Conservation (phyloP, 2,113 vertebrate species). For the Petromus typicus region DNA sequence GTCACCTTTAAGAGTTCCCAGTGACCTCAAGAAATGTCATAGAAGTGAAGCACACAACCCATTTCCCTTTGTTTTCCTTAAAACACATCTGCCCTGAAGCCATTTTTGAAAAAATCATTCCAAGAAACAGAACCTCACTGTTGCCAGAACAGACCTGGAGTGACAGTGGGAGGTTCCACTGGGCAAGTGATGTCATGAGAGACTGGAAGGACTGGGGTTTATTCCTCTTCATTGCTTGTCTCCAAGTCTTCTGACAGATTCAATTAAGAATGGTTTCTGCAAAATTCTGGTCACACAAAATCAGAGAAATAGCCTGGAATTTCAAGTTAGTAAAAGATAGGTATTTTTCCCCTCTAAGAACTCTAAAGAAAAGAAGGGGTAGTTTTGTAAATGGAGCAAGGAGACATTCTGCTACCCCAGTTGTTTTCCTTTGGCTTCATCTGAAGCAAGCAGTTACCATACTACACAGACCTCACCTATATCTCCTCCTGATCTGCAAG, state of each 20-base stretch:
- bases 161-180: not conserved
- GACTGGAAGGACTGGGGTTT: not conserved
- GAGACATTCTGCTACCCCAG: not conserved
- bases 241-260: not conserved
- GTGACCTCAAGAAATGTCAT: not conserved
- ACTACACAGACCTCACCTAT: fast-evolving
- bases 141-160: not conserved
- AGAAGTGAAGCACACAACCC: not conserved
- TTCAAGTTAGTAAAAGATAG: not conserved
- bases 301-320: not conserved
- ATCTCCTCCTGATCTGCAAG: no score
- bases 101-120: not conserved
- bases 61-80: not conserved
- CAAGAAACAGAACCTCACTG: not conserved
- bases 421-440: not conserved
- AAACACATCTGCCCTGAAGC: not conserved
- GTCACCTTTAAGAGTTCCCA: not conserved
- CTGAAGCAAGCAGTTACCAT: no score
- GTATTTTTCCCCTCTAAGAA: not conserved
- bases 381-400: not conserved
- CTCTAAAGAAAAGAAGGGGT: not conserved
- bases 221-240: not conserved
- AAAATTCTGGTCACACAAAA: not conserved
- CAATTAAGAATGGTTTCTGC: not conserved
- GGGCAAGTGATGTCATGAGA: not conserved